Evolutionary conservation across 2,113 vertebrate species (phyloP), one percentile per base, ranked within the genome.

Genomic region (Apodemus speciosus): DNA sequence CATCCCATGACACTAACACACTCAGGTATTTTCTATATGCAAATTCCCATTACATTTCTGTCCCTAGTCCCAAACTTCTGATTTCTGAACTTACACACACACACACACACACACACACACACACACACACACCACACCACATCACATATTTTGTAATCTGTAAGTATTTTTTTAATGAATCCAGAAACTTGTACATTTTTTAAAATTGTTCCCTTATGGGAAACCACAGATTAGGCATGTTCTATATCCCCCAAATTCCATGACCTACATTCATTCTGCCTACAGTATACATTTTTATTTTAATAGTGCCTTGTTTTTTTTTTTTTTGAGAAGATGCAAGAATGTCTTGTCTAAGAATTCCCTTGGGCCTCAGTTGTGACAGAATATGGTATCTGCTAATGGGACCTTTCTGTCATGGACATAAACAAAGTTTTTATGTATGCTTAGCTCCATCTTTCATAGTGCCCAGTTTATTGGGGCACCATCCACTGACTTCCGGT

Each of bases 161-260:
- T 77, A 56, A 73, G 21, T 66, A 40, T 80, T 88, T 85, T 35
- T 68, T 95, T 43, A 81, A 77, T 71, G 62, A 79, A 87, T 21
- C 92, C 64, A 86, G 3, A 11, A 68, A 86, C 20, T 91, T 49
- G 18, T 7, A 9, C 38, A 6, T 90, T 18, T 95, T 85, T 88
- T 87, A 56, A 79, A 75, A 62, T 46, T 60, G 18, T 27, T 30
- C 56, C 38, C 69, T 38, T 46, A 13, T 30, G 30, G 43, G 18
- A 75, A 87, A 38, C 38, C 23, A 35, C 20, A 30, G 9, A 20
- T 60, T 56, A 43, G 51, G 9, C 16, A 32, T 2, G 10, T 89
- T 49, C 25, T 9, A 9, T 40, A 25, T 5, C 21, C 20, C 56
- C 11, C 49, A 64, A 89, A 86, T 60, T 85, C 58, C 6, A n/a